These are phyloP conservation scores for Melanerpes aurifrons DNA, from an alignment of 2,113 vertebrate species.

Conservation along the genomic window DNA sequence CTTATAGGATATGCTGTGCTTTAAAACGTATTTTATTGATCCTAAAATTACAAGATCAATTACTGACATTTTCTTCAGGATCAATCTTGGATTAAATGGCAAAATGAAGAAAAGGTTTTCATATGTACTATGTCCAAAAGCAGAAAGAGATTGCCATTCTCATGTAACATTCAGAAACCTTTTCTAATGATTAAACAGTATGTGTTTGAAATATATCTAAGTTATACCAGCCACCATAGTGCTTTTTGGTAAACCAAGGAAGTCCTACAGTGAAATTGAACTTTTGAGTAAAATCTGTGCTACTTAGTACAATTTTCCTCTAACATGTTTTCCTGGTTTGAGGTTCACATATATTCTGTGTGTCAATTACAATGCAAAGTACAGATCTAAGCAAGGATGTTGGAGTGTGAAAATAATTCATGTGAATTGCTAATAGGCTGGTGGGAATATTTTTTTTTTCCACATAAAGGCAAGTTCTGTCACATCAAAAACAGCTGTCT, in stretches of 20 bases:
- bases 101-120: slow-evolving; percentile 59
- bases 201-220: slow-evolving; percentile 39
- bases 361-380: slow-evolving; percentile 45
- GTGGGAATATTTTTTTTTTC: slow-evolving; percentile 4
- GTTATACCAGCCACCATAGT: slow-evolving; percentile 34
- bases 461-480: neutral
- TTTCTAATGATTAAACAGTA: slow-evolving; percentile 60
- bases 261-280: slow-evolving; percentile 51
- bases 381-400: slow-evolving; percentile 39
- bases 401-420: slow-evolving; percentile 39
- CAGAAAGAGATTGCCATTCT: slow-evolving; percentile 34
- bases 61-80: slow-evolving; percentile 53
- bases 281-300: slow-evolving; percentile 9
- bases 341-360: neutral
- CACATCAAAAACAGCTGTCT: neutral
- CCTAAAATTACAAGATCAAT: slow-evolving; percentile 66
- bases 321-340: neutral
- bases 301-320: slow-evolving; percentile 1
- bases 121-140: slow-evolving; percentile 26
- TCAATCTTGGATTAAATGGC: slow-evolving; percentile 50
- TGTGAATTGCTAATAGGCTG: slow-evolving; percentile 35
- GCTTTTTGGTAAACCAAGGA: slow-evolving; percentile 49
- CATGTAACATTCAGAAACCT: slow-evolving; percentile 43
- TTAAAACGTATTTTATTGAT: slow-evolving; percentile 66
- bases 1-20: slow-evolving; percentile 39